Evolutionary conservation across 37 sponge, comb jelly and placozoan genomes (phyloP), one percentile per base, ranked within the genome.

Genomic region (Petrosia ficiformis): DNA sequence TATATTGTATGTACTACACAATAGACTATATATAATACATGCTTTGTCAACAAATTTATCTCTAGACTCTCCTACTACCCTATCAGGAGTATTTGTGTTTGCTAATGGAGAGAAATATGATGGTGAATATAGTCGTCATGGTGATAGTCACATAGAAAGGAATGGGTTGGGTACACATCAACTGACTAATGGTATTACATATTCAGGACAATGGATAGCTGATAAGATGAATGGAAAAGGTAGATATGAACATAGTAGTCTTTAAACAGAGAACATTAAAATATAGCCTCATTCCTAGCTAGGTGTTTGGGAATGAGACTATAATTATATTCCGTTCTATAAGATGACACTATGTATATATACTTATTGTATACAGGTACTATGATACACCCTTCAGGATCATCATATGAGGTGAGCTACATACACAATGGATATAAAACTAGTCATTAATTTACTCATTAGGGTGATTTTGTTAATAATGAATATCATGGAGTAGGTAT

Each of bases 71-170:
- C n/a, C n/a, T n/a, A n/a, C n/a, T 48, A 14, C 8, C 14, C 66
- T 74, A 36, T 72, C 63, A 43, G 90, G 85, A 1, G 29, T 73
- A 4, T 84, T 77, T 59, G 42, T 83, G 26, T 90, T 90, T 57
- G 82, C 90, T 3, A 90, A 80, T 44, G 85, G 90, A 56, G 90
- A 90, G 31, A 80, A 72, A 77, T 90, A 90, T 71, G 81, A 85
- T 90, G 80, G 70, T 41, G 44, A 36, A 35, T 63, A 28, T 32
- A 22, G n/a, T n/a, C n/a, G n/a, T n/a, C 32, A 11, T 33, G 34
- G 26, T 31, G 25, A 64, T 41, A 79, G 80, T 4, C 30, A 32
- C 8, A 77, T 84, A 67, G 73, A 75, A 57, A 71, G 90, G 24
- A 44, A 77, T 52, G 90, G 90, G 29, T 31, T 30, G 39, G 90